A percentile compares a stretch with the other conserved stretches of the same genome.
phyloP scores from a whole-genome alignment of 2,797 vertebrate genomes.

The Geotrypetes seraphini region DNA sequence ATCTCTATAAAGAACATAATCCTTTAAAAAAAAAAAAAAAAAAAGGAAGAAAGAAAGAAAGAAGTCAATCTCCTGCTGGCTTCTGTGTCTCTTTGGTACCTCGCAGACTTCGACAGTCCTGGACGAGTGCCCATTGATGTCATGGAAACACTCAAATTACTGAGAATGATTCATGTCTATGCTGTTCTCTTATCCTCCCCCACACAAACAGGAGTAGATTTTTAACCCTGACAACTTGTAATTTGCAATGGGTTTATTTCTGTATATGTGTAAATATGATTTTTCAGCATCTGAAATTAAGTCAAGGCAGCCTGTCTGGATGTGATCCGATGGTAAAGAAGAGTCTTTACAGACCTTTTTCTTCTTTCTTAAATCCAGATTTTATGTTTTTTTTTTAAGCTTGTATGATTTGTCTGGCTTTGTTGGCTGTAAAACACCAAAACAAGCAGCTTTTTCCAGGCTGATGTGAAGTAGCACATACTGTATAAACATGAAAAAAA shows the following conservation, averaged over 20 bases:
- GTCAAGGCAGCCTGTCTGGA: slow-evolving; percentile 41
- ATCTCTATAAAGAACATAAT: slow-evolving; percentile 54
- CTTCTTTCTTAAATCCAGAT: background rate
- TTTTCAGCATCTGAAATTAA: slow-evolving; percentile 58
- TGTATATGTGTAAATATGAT: slow-evolving; percentile 57
- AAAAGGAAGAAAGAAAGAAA: slow-evolving; percentile 18
- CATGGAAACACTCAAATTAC: slow-evolving; percentile 97
- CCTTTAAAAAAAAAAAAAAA: slow-evolving; percentile 19
- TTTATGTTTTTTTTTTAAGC: background rate
- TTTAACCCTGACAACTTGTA: slow-evolving; percentile 75
- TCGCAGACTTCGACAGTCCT: slow-evolving; percentile 81
- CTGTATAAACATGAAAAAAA: slow-evolving; percentile 3
- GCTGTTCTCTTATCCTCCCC: slow-evolving; percentile 64
- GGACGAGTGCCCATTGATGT: slow-evolving; percentile 90
- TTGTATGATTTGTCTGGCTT: background rate
- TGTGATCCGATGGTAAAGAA: slow-evolving; percentile 40
- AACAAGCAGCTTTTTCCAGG: background rate
- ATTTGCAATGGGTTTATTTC: slow-evolving; percentile 55
- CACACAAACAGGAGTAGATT: slow-evolving; percentile 66
- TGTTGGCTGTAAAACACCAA: slow-evolving; percentile 5
- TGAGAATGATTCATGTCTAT: slow-evolving; percentile 90
- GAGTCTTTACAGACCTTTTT: background rate
- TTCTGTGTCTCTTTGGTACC: slow-evolving; percentile 64
- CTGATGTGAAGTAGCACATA: background rate
- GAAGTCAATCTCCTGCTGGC: slow-evolving; percentile 56